These are phyloP conservation scores for Oophaga sylvatica DNA, from an alignment of 2,797 vertebrate species.

Conservation along the genomic window DNA sequence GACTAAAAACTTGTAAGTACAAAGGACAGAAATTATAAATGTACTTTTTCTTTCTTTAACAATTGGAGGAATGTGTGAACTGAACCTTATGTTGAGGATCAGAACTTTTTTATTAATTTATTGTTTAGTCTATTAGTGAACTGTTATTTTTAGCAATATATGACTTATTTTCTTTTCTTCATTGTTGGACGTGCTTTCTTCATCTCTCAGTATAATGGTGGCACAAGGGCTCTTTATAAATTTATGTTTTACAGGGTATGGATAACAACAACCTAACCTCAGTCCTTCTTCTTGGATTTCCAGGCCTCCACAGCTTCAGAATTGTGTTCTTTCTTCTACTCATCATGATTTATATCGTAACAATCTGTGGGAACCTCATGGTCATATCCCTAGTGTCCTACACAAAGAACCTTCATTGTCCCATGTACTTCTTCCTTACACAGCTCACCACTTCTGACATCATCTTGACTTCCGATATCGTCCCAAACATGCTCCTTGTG, in stretches of 20 bases:
- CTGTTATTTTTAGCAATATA: too few relatives aligned
- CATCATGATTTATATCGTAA: slow-evolving; percentile 5
- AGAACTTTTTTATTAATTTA: too few relatives aligned
- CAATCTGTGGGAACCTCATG: slow-evolving; percentile 33
- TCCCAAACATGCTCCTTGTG: neutral
- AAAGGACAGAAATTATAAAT: too few relatives aligned
- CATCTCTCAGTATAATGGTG: neutral
- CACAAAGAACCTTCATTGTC: slow-evolving; percentile 16
- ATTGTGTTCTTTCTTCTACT: neutral
- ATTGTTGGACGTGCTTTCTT: neutral
- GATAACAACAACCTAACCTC: neutral
- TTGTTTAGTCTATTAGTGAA: too few relatives aligned
- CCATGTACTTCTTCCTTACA: slow-evolving; percentile 42
- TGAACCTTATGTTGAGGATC: too few relatives aligned
- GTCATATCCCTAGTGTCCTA: slow-evolving; percentile 16
- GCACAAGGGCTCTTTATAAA: neutral
- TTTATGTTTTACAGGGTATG: neutral
- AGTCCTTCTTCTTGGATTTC: slow-evolving; percentile 21
- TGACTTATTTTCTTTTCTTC: neutral
- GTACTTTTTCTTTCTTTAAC: neutral
- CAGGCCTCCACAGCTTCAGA: neutral
- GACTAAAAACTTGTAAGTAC: neutral
- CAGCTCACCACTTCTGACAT: slow-evolving; percentile 19
- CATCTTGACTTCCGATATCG: slow-evolving; percentile 10
- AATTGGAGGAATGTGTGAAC: too few relatives aligned